Conservation (phyloP, 2,888 invertebrate species). For the Aelia acuminata region DNA sequence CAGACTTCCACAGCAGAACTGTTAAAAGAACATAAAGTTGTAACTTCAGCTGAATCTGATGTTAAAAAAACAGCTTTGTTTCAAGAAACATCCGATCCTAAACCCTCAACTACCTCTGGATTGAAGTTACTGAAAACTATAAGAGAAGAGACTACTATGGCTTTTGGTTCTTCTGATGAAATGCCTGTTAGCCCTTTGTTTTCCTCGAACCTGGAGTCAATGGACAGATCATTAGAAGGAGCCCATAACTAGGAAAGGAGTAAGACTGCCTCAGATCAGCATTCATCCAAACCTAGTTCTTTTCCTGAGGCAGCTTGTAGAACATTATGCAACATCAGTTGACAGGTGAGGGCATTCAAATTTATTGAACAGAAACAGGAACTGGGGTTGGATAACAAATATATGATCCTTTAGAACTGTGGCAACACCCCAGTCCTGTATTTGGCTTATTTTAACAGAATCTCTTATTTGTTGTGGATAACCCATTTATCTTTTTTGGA, state of each 20-base stretch:
- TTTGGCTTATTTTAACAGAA: slow-evolving; percentile 3
- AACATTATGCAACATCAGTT: background rate
- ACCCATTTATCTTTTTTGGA: background rate
- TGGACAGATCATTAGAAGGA: background rate
- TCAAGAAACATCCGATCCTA: background rate
- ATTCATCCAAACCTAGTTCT: background rate
- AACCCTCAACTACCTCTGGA: background rate
- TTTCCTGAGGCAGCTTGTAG: background rate
- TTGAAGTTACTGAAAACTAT: background rate
- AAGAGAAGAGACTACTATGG: background rate
- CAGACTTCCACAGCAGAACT: background rate
- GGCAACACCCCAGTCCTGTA: background rate
- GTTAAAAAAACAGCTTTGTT: background rate
- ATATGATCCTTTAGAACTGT: background rate
- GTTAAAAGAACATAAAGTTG: background rate
- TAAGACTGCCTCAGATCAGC: background rate
- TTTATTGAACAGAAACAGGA: background rate
- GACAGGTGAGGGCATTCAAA: background rate
- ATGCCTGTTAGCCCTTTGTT: background rate
- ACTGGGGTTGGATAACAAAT: background rate
- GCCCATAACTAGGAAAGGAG: background rate
- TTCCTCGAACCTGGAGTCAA: background rate
- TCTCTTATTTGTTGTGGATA: background rate
- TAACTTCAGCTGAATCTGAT: background rate
- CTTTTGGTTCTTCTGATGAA: background rate